A percentile compares a stretch with the other conserved stretches of the same genome.
Evolutionary conservation across 1,140 invertebrate genomes (phyloP).

Genomic region (Magallana ariakensis): DNA sequence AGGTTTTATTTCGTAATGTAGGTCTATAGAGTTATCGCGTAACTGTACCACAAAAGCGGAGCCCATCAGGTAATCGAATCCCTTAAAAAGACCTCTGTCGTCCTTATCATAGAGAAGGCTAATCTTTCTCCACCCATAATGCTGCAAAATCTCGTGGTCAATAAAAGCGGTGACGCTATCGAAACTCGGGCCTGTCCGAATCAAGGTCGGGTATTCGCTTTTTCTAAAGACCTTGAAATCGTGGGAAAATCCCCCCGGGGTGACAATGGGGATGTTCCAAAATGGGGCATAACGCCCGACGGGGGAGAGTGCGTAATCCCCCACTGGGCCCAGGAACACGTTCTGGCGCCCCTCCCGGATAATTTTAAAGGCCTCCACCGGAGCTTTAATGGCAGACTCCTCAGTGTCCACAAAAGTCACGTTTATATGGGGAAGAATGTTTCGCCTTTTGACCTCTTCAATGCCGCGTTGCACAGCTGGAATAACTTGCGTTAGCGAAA

Average conservation of each 20-base stretch:
- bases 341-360: conserved; percentile 67
- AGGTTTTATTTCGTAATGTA: background rate
- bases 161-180: conserved; percentile 62
- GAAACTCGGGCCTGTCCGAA: conserved; percentile 65
- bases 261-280: conserved; percentile 94
- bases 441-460: conserved; percentile 53
- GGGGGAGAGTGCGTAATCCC: conserved; percentile 94
- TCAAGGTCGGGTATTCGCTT: conserved; percentile 68
- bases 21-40: background rate
- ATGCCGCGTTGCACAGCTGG: conserved; percentile 70
- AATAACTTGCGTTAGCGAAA: conserved; percentile 46
- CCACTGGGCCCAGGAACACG: conserved; percentile 93
- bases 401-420: conserved; percentile 73
- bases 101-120: conserved; percentile 16
- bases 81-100: background rate
- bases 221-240: conserved; percentile 82
- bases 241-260: conserved; percentile 90
- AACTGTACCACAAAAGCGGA: conserved; percentile 27
- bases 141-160: conserved; percentile 6
- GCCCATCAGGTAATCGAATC: conserved; percentile 46
- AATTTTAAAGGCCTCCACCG: conserved; percentile 75
- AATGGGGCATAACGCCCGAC: conserved; percentile 91
- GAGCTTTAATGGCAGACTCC: conserved; percentile 76
- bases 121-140: conserved; percentile 41
- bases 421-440: conserved; percentile 59